phyloP scores from a whole-genome alignment of 2,113 vertebrate genomes.

The Chaetops frenatus region DNA sequence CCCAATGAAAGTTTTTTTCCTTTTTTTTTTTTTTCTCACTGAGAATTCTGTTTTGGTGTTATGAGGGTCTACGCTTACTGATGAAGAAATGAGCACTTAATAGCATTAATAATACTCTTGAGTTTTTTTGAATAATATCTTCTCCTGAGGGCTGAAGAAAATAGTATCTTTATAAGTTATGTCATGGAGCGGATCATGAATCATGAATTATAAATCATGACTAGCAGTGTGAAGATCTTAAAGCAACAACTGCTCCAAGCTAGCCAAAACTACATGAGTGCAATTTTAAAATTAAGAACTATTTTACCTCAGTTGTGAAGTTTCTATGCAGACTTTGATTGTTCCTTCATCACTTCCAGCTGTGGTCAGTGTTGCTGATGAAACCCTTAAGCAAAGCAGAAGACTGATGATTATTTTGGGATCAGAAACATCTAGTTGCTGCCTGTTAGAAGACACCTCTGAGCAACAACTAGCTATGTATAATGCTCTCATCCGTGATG shows the following conservation, averaged over 20 bases:
- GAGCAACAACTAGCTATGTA: conserved; percentile 78
- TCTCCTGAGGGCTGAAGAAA: neutral
- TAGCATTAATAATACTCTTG: neutral
- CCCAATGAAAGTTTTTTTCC: neutral
- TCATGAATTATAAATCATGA: neutral
- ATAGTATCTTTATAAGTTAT: neutral
- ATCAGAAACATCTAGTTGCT: conserved; percentile 12
- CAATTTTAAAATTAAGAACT: neutral
- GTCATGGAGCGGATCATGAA: neutral
- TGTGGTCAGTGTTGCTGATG: conserved; percentile 74
- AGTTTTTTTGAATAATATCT: neutral
- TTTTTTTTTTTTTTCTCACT: neutral
- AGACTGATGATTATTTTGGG: conserved; percentile 77
- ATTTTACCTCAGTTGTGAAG: neutral
- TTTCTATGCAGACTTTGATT: neutral
- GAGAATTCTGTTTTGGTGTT: neutral
- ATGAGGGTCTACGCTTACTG: neutral
- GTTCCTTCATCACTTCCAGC: conserved; percentile 63
- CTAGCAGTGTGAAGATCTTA: neutral
- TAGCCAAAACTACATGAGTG: neutral
- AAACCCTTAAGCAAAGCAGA: conserved; percentile 78
- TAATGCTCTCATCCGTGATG: conserved; percentile 75
- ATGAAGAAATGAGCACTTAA: neutral
- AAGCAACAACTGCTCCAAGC: neutral
- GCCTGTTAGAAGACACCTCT: conserved; percentile 48